Base-by-base conservation (phyloP, 2,797 vertebrate species). In the Ctenopoma multispine region DNA sequence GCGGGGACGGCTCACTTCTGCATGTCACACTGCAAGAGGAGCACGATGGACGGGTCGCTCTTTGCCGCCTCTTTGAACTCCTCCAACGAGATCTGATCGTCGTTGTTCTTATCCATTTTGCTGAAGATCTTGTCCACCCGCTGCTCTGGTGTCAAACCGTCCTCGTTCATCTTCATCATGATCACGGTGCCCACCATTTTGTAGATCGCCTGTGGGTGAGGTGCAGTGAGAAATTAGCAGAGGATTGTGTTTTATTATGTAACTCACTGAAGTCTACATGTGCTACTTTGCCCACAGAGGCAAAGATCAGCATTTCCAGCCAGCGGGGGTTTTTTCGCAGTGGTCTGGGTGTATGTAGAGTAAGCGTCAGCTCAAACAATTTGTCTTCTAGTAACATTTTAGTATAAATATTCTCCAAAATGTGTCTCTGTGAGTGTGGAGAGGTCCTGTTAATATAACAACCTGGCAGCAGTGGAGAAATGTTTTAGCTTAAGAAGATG, bases 91-190 rank as follows among this genome's bases (percentile, higher is more conserved):
- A 98, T 98, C 93, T 98, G 97, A 94, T 98, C 96, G 0, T 98
- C 97, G 94, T 98, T 97, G 95, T 98, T 98, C 94, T 98, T 98
- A 95, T 98, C 97, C 97, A 98, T 98, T 94, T 98, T 98, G 88
- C 96, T 97, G 95, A 98, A 98, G 93, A 98, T 98, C 94, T 97
- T 96, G 94, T 98, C 97, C 89, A 98, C 97, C 85, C 97, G 91
- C 79, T 98, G 97, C 91, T 97, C 95, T 0, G 97, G 97, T 75
- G 97, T 98, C 87, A 98, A 92, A 17, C 97, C 97, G 7, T 98
- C 97, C 89, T 98, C 97, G 0, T 98, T 98, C 97, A 98, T 98
- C 84, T 98, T 98, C 97, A 98, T 98, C 97, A 98, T 98, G 90
- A 98, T 98, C 94, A 98, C 97, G 1, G 97, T 98, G 89, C 97